Conservation (phyloP, 2,113 vertebrate species). For the Psophia crepitans region DNA sequence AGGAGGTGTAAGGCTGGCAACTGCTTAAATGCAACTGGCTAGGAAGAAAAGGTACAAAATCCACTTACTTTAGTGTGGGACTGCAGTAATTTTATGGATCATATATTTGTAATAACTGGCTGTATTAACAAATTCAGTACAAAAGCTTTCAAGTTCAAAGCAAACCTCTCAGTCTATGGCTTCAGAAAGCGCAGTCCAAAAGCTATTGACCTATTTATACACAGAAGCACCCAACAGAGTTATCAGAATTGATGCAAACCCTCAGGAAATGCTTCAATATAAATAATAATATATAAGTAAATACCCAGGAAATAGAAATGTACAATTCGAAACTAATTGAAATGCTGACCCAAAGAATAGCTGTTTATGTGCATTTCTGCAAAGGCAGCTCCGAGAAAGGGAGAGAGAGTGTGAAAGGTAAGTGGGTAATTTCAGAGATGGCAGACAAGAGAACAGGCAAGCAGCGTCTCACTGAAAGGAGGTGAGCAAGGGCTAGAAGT, state of each 20-base stretch:
- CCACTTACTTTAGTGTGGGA: neutral
- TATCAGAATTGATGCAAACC: neutral
- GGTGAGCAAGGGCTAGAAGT: neutral
- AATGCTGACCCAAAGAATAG: neutral
- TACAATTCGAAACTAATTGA: slow-evolving; percentile 31
- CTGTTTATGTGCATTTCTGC: neutral
- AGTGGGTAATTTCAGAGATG: neutral
- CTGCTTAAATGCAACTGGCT: neutral
- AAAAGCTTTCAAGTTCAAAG: neutral
- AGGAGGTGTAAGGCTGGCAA: neutral
- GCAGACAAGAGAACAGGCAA: neutral
- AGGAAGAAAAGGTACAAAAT: neutral
- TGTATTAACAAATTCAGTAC: neutral
- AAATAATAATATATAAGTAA: slow-evolving; percentile 20
- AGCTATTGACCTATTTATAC: neutral
- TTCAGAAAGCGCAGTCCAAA: neutral
- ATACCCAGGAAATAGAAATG: neutral
- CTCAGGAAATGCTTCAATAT: neutral
- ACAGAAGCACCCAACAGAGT: slow-evolving; percentile 8
- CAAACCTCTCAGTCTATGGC: neutral
- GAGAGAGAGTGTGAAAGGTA: neutral
- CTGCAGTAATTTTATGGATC: neutral
- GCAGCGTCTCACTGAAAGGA: neutral
- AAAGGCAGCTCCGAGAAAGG: neutral
- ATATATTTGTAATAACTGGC: neutral